Evolutionary conservation across 1,140 invertebrate genomes (phyloP), one percentile per base, ranked within the genome.

Genomic region (Halesus radiatus): DNA sequence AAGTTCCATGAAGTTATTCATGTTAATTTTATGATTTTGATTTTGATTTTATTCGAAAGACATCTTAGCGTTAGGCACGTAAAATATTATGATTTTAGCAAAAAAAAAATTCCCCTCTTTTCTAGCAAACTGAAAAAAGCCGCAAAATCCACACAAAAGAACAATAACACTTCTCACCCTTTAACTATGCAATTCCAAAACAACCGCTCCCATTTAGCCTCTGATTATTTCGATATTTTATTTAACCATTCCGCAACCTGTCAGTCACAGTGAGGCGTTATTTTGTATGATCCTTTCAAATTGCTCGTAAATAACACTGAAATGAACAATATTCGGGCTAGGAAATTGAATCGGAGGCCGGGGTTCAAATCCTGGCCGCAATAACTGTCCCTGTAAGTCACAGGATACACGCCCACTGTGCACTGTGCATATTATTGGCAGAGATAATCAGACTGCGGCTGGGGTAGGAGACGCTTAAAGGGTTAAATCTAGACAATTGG

Each of bases 371-470:
- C 81, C 81, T 54, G 76, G 18, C 20, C 37, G 73, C 76, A 58
- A 83, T 83, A 83, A 83, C 81, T 80, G 81, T 83, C 81, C 29
- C 16, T 50, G 23, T 78, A 52, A 64, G 70, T 79, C 54, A 60
- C 54, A 18, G 53, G n/a, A 0, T 45, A 22, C 60, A 58, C 81
- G 81, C 81, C 81, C 74, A 66, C 53, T 45, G 73, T 83, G 81
- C 74, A 66, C 53, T 45, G 73, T 83, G 81, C 81, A 68, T 54
- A 78, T 83, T 83, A 83, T 83, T 83, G 78, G 75, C 81, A 79
- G 20, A 54, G 50, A 80, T 80, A 79, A 83, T 83, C 79, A 77
- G 20, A 26, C 29, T 32, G 78, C 32, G 62, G 62, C 22, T 58
- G 52, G 22, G 26, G 78, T 18, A 72, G 64, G 60, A 37, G 76